A percentile compares a stretch with the other conserved stretches of the same genome.
Conservation (phyloP, 2,113 vertebrate species). For the Mohoua ochrocephala region DNA sequence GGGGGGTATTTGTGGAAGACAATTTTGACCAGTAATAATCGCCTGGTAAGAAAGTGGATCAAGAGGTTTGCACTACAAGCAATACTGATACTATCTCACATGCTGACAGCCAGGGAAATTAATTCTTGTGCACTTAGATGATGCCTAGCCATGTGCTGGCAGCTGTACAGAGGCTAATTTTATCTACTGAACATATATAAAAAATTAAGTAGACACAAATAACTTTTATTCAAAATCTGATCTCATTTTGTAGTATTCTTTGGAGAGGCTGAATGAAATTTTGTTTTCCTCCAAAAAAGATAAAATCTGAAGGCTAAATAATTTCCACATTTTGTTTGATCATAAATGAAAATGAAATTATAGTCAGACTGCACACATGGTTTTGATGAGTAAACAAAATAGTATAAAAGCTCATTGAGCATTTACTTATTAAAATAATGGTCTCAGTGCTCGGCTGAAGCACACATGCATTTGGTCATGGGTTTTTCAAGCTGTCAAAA, state of each 20-base stretch:
- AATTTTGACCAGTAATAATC: neutral
- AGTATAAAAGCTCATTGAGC: neutral
- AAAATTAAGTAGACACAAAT: neutral
- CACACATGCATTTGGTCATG: neutral
- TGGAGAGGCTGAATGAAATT: neutral
- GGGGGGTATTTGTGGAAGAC: neutral
- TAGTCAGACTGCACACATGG: neutral
- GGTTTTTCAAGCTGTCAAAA: neutral
- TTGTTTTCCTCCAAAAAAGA: neutral
- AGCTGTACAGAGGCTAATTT: neutral
- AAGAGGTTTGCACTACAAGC: neutral
- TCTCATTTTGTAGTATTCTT: neutral
- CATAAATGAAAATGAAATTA: conserved; percentile 2
- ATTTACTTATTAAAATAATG: neutral
- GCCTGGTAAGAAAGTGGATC: neutral
- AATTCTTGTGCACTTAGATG: neutral
- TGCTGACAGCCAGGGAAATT: neutral
- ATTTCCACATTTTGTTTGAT: neutral
- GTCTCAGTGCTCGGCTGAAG: neutral
- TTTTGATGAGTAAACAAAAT: conserved; percentile 18
- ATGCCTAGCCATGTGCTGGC: neutral
- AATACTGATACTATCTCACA: neutral
- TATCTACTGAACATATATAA: neutral
- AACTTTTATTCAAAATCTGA: neutral
- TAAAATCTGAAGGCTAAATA: neutral